Evolutionary conservation across 2,888 invertebrate species (phyloP).

Genomic region (Eupithecia subumbrata): DNA sequence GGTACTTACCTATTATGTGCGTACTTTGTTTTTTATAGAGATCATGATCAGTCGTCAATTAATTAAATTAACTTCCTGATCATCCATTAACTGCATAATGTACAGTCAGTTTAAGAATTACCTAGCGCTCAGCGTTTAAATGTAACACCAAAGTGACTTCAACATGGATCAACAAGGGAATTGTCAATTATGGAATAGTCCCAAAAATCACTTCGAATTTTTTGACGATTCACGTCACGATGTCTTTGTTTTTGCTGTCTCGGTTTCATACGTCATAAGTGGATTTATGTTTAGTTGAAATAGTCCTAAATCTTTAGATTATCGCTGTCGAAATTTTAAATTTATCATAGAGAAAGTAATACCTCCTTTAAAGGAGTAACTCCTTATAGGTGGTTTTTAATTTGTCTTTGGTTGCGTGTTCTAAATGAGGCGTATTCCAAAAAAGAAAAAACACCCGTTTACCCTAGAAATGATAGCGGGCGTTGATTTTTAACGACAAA

Average conservation of each 20-base stretch:
- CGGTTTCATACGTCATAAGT: not conserved
- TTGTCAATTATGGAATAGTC: not conserved
- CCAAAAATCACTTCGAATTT: not conserved
- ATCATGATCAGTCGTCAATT: conserved; percentile 15
- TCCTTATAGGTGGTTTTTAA: not conserved
- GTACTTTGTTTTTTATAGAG: not conserved
- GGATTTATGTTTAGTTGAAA: not conserved
- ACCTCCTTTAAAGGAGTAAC: not conserved
- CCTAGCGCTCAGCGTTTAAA: not conserved
- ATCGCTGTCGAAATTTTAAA: not conserved
- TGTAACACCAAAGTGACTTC: not conserved
- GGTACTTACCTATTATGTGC: not conserved
- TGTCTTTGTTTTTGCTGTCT: not conserved
- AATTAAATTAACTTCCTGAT: conserved; percentile 9
- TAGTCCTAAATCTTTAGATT: not conserved
- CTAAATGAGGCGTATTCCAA: not conserved
- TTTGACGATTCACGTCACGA: not conserved
- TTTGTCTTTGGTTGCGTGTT: not conserved
- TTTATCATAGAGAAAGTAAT: not conserved
- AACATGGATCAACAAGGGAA: not conserved
- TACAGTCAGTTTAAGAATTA: conserved; percentile 2
- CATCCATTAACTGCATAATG: conserved; percentile 3
- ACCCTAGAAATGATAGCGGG: not conserved
- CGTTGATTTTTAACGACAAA: not conserved
- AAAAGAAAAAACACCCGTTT: not conserved